These are phyloP conservation scores for Suricata suricatta DNA, from an alignment of 2,113 vertebrate genomes.

Conservation along the genomic window DNA sequence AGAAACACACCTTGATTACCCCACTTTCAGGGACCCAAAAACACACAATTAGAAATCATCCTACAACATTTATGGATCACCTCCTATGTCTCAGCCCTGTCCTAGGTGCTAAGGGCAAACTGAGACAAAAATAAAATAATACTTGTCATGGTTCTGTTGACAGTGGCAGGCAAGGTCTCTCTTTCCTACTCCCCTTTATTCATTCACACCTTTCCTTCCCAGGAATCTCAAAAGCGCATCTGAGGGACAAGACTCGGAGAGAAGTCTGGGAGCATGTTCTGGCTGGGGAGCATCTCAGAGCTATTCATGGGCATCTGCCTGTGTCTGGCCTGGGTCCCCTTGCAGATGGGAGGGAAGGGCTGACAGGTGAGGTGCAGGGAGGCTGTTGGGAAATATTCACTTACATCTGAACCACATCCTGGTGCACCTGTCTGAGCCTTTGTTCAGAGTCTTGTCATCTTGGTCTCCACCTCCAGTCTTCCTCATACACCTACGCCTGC, in stretches of 20 bases:
- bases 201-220: neutral
- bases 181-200: neutral
- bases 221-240: neutral
- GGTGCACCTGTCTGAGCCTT: neutral
- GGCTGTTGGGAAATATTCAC: neutral
- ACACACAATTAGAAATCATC: neutral
- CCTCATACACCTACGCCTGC: neutral
- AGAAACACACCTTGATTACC: neutral
- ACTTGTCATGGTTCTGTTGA: too few relatives aligned
- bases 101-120: neutral
- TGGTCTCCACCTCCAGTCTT: neutral
- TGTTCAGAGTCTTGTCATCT: neutral
- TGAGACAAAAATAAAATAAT: neutral
- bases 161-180: neutral
- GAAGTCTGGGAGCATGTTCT: neutral
- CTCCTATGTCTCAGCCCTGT: neutral
- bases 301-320: neutral
- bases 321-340: neutral
- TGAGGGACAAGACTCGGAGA: neutral
- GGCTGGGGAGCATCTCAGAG: neutral
- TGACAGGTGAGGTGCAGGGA: neutral
- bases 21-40: neutral
- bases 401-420: neutral
- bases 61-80: too few relatives aligned
- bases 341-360: rapidly evolving